These are phyloP conservation scores for Pogona vitticeps DNA, from an alignment of 2,113 vertebrate species.

Conservation along the genomic window DNA sequence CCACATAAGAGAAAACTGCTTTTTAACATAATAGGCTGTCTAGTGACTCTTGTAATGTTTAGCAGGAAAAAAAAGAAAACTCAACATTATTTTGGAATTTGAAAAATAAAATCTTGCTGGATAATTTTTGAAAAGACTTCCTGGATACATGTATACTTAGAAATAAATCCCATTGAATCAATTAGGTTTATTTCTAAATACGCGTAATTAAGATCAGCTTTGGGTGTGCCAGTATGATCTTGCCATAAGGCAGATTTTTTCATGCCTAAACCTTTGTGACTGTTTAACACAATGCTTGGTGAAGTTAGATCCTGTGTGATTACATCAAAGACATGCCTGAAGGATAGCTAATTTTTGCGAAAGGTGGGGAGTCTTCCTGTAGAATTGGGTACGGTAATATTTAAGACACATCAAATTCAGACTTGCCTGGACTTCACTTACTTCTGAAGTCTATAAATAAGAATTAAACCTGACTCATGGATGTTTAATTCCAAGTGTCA, in stretches of 20 bases:
- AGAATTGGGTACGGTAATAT: constrained; percentile 69
- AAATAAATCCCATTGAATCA: background rate
- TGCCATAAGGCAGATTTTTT: constrained; percentile 67
- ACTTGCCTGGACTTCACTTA: constrained; percentile 74
- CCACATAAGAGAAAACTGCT: constrained; percentile 49
- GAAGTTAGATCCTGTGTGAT: constrained; percentile 73
- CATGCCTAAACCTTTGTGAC: constrained; percentile 66
- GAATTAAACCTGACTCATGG: constrained; percentile 80
- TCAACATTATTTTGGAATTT: constrained; percentile 43
- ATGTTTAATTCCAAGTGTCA: constrained; percentile 70
- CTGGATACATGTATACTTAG: background rate
- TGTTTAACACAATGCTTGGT: constrained; percentile 62
- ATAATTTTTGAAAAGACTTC: constrained; percentile 50
- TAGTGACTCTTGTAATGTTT: constrained; percentile 51
- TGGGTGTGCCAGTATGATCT: constrained; percentile 60
- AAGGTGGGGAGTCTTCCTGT: constrained; percentile 66
- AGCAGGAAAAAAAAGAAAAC: no score
- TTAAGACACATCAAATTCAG: constrained; percentile 79
- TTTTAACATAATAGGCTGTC: constrained; percentile 15
- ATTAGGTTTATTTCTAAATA: background rate
- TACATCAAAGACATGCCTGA: constrained; percentile 78
- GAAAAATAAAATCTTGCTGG: constrained; percentile 37
- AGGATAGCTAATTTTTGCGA: constrained; percentile 71
- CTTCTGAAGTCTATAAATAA: constrained; percentile 77
- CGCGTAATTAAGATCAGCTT: background rate